Conservation (phyloP, 2,888 invertebrate genomes). For the Agrochola litura region DNA sequence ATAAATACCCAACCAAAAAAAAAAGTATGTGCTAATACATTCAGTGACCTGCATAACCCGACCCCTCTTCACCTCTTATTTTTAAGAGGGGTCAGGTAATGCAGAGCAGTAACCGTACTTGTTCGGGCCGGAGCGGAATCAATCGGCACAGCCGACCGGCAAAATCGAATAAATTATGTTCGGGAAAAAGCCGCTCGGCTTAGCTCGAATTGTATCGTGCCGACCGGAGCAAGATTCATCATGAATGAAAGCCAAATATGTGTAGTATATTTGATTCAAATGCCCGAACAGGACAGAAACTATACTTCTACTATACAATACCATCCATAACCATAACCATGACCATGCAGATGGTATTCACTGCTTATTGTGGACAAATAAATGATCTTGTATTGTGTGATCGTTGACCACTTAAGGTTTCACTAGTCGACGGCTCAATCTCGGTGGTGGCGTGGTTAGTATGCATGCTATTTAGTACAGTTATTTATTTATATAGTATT, state of each 20-base stretch:
- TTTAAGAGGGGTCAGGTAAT: too few relatives aligned
- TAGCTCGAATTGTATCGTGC: background rate
- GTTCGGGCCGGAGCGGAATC: too few relatives aligned
- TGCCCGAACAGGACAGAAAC: background rate
- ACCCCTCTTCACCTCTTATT: too few relatives aligned
- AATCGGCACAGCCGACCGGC: background rate
- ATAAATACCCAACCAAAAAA: too few relatives aligned
- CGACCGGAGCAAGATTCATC: background rate
- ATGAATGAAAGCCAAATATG: background rate
- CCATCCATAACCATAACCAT: background rate
- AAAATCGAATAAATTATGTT: background rate
- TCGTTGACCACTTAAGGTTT: too few relatives aligned
- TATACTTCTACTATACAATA: background rate
- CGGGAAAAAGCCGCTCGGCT: background rate
- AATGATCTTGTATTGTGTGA: background rate
- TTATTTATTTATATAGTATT: too few relatives aligned
- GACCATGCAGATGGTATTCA: background rate
- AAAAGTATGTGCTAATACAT: too few relatives aligned
- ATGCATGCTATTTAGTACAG: too few relatives aligned
- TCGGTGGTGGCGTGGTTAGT: too few relatives aligned
- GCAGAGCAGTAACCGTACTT: background rate
- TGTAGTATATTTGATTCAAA: background rate
- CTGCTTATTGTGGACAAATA: background rate
- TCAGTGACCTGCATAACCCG: too few relatives aligned
- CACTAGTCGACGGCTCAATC: too few relatives aligned